These are phyloP conservation scores for Platanista minor DNA, from an alignment of 2,113 vertebrate genomes.

Conservation along the genomic window DNA sequence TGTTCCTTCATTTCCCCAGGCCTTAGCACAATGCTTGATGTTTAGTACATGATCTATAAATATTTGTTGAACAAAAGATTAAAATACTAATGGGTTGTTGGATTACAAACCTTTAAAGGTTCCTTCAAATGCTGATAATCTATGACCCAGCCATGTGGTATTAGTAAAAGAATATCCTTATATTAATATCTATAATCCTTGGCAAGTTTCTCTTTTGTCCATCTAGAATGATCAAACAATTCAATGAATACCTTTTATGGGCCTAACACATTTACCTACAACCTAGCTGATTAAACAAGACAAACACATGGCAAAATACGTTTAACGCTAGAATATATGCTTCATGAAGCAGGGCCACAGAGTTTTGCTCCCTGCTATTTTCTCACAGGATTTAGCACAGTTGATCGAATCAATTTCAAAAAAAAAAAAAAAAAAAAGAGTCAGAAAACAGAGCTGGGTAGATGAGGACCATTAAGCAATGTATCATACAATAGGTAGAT, in stretches of 20 bases:
- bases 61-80: constrained; percentile 38
- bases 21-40: not conserved
- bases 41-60: constrained; percentile 2
- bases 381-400: not conserved
- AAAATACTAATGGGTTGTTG: not conserved
- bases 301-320: not conserved
- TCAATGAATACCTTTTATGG: not conserved
- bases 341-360: not conserved
- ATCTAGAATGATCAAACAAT: not conserved
- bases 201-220: not conserved
- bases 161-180: not conserved
- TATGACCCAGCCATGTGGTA: not conserved
- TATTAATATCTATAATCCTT: not conserved
- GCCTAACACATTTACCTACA: not conserved
- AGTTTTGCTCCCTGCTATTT: not conserved
- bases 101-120: constrained; percentile 8
- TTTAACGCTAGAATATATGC: not conserved
- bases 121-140: not conserved
- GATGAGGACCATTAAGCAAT: not conserved
- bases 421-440: not conserved
- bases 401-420: not conserved
- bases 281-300: not conserved
- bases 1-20: not conserved
- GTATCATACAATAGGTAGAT: not conserved
- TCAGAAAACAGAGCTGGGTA: not conserved